Evolutionary conservation across 2,113 vertebrate species (phyloP).

Genomic region (Triplophysa rosa): DNA sequence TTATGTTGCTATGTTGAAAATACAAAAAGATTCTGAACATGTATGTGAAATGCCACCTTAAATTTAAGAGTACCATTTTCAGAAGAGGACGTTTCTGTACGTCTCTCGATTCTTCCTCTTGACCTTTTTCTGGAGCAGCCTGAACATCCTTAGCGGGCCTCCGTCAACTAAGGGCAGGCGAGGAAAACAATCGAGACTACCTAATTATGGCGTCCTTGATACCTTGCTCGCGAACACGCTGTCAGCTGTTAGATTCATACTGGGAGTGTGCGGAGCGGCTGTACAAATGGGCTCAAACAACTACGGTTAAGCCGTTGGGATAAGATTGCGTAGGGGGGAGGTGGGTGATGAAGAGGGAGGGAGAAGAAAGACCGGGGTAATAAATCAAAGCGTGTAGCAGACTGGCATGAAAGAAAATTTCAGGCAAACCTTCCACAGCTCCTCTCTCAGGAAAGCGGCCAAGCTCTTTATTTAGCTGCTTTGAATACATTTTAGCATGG

Average conservation of each 20-base stretch:
- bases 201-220: slow-evolving; percentile 40
- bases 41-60: neutral
- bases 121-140: slow-evolving; percentile 18
- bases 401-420: slow-evolving; percentile 30
- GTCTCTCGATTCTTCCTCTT: neutral
- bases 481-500: slow-evolving; percentile 22
- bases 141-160: neutral
- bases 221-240: slow-evolving; percentile 3
- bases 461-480: slow-evolving; percentile 29
- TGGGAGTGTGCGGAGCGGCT: slow-evolving; percentile 4
- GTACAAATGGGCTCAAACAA: slow-evolving; percentile 48
- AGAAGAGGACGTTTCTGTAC: slow-evolving; percentile 2
- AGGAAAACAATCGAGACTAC: slow-evolving; percentile 38
- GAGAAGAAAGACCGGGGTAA: slow-evolving; percentile 33
- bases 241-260: slow-evolving; percentile 41
- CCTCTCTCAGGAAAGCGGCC: slow-evolving; percentile 18
- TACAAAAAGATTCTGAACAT: no score
- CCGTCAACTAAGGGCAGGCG: neutral
- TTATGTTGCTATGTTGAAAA: no score
- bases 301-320: slow-evolving; percentile 35
- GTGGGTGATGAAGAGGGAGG: neutral
- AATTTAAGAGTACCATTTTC: neutral
- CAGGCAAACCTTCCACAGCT: slow-evolving; percentile 33
- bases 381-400: slow-evolving; percentile 49
- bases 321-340: slow-evolving; percentile 33